Evolutionary conservation across 2,888 invertebrate species (phyloP).

Genomic region (Alloscopus bannaensis): DNA sequence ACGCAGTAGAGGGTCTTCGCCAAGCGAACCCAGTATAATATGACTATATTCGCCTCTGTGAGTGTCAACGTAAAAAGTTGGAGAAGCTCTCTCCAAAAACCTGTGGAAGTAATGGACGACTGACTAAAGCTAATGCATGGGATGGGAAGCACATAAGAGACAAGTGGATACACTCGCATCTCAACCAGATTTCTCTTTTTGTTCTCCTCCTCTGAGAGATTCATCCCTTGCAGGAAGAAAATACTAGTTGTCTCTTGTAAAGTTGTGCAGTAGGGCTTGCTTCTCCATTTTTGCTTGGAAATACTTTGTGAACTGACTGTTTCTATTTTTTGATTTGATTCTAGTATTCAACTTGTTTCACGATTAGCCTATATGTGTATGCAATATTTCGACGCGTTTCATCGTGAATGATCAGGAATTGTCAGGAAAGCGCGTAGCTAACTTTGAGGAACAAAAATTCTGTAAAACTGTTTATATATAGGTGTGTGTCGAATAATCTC

Average conservation of each 20-base stretch:
- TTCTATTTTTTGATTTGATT: too few species aligned
- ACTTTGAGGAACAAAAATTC: not conserved
- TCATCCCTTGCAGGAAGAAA: conserved; percentile 15
- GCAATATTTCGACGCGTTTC: too few species aligned
- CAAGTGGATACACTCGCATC: conserved; percentile 55
- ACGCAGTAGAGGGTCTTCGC: conserved; percentile 10
- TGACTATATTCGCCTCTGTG: conserved; percentile 21
- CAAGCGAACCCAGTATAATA: not conserved
- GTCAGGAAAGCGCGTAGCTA: conserved; percentile 7
- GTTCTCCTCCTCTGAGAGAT: conserved; percentile 33
- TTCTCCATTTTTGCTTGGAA: too few species aligned
- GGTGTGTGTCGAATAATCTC: not conserved
- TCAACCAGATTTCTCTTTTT: conserved; percentile 57
- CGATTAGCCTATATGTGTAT: too few species aligned
- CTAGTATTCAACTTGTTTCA: too few species aligned
- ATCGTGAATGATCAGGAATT: too few species aligned
- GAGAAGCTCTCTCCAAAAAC: conserved; percentile 40
- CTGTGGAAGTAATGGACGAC: conserved; percentile 39
- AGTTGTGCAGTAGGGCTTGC: too few species aligned
- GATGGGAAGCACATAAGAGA: conserved; percentile 27
- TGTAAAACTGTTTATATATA: not conserved
- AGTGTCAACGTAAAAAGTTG: conserved; percentile 38
- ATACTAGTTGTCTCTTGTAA: not conserved
- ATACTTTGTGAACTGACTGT: too few species aligned
- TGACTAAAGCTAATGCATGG: conserved; percentile 38